A percentile compares a stretch with the other conserved stretches of the same genome.
Conservation (phyloP, 2,113 vertebrate species). For the Dasyornis broadbenti region DNA sequence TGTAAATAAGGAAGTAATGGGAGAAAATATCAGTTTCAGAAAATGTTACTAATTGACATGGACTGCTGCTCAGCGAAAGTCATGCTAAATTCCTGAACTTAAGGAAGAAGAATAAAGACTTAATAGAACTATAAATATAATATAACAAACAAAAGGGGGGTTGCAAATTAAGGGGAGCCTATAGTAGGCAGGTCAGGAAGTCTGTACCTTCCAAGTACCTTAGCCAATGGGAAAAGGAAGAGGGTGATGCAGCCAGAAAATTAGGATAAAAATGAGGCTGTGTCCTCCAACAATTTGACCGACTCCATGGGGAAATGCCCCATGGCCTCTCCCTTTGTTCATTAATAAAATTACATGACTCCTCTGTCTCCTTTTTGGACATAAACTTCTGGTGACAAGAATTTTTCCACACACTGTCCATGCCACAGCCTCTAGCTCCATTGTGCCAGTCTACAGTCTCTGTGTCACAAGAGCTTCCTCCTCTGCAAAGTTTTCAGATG, state of each 20-base stretch:
- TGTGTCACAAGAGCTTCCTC: neutral
- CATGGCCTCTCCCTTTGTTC: neutral
- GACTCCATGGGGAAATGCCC: neutral
- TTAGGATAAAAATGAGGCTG: neutral
- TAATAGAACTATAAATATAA: neutral
- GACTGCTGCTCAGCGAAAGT: neutral
- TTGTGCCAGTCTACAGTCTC: accelerated
- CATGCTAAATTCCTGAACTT: neutral
- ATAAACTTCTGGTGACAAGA: neutral
- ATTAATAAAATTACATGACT: neutral
- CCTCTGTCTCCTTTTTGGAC: neutral
- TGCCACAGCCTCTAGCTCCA: neutral
- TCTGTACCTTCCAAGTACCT: neutral
- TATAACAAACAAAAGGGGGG: neutral
- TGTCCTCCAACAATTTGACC: neutral
- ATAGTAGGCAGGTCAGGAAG: accelerated
- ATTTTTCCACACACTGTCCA: neutral
- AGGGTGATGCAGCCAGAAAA: neutral
- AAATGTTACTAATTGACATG: neutral
- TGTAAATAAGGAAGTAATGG: neutral
- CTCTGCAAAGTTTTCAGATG: neutral
- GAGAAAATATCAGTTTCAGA: neutral
- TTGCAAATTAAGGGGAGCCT: neutral
- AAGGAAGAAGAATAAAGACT: neutral
- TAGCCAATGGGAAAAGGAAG: neutral